Base-by-base conservation (phyloP, 2,113 vertebrate species). In the Anarhynchus alexandrinus region DNA sequence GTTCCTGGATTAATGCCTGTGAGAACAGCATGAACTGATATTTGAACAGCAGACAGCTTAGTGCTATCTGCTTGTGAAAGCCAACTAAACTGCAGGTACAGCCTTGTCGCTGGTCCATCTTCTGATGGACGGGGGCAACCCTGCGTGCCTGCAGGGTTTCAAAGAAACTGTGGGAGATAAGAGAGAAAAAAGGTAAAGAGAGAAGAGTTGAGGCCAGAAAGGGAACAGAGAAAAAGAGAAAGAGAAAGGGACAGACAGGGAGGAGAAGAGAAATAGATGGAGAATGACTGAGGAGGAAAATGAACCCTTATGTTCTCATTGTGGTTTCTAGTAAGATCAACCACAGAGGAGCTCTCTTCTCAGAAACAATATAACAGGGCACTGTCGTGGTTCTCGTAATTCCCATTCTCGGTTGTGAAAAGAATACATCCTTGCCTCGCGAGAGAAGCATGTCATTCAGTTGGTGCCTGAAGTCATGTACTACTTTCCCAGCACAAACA, bases 401-500 rank as follows among this genome's bases (percentile, higher is more conserved):
- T 96, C 90, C 83, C 42, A n/a, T 58, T 91, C 74, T 90, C 1
- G 0, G 34, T 52, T 88, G 20, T 59, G 74, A 73, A 54, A 90
- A 82, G n/a, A 93, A 66, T 45, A 66, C 45, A 26, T 55, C 61
- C 51, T 71, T 81, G 72, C 61, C 80, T 93, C 82, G 66, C 6
- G 5, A 90, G 64, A 74, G 81, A 88, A 79, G 32, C 57, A 67
- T 86, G 73, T 73, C 79, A 70, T 94, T 94, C 85, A 80, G 17
- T 45, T n/a, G 51, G 43, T 97, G 95, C 84, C 95, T 94, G 80
- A 82, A 96, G 79, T 82, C 71, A 88, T 85, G 73, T 43, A 85
- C 64, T 58, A 45, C 64, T 97, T 96, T 91, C 84, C 93, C 88
- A 94, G 62, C 65, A 86, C 38, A 96, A 94, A 94, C 47, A 93